These are phyloP conservation scores for Cottoperca gobio DNA, from an alignment of 2,797 vertebrate genomes.

Conservation along the genomic window DNA sequence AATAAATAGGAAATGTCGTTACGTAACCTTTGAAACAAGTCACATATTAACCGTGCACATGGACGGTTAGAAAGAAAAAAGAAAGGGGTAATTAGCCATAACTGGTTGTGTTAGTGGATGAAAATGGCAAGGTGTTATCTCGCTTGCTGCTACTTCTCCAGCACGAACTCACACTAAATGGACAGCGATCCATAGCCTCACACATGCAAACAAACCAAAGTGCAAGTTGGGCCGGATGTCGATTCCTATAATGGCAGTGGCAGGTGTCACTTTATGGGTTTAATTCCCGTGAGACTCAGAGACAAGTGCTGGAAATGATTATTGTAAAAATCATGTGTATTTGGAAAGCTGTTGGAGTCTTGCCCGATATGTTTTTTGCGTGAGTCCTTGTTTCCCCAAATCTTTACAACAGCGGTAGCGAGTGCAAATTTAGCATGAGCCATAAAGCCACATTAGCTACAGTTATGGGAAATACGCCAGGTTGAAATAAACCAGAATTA, in stretches of 20 bases:
- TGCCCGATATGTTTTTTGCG: not conserved
- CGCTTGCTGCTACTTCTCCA: not conserved
- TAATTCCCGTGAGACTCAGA: not conserved
- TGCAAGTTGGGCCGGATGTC: not conserved
- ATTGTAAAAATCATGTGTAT: not conserved
- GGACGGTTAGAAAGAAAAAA: no score
- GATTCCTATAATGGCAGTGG: accelerated
- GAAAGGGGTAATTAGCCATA: not conserved
- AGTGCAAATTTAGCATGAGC: not conserved
- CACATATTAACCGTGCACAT: no score
- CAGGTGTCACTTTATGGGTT: not conserved
- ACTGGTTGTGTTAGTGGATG: not conserved
- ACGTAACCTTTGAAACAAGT: no score
- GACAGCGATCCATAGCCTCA: not conserved
- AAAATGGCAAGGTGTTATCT: not conserved
- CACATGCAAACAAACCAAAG: not conserved
- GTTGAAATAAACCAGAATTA: not conserved
- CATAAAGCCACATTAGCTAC: not conserved
- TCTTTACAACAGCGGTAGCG: not conserved
- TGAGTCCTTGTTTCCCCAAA: not conserved
- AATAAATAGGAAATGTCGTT: no score
- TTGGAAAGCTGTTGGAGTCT: not conserved
- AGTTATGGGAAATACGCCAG: not conserved
- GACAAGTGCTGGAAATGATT: not conserved
- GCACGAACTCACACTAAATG: not conserved